phyloP scores from a whole-genome alignment of 2,797 vertebrate species.

The Neoniphon sammara region DNA sequence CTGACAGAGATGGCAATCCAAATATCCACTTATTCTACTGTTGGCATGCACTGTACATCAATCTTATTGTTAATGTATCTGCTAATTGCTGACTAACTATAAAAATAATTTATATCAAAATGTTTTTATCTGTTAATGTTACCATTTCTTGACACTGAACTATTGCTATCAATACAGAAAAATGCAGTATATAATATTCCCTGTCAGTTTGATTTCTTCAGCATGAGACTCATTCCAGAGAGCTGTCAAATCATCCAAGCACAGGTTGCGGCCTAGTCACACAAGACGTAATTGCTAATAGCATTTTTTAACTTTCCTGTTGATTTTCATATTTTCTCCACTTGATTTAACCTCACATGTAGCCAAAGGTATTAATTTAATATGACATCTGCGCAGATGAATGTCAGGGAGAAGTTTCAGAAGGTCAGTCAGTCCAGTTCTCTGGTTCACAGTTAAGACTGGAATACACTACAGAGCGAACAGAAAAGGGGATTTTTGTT shows the following conservation, averaged over 20 bases:
- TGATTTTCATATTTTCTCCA: constrained; percentile 8
- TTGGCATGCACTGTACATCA: no score
- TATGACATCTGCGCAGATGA: not conserved
- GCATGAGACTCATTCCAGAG: no score
- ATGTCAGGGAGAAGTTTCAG: constrained; percentile 7
- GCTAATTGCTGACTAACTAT: no score
- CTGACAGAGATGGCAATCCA: no score
- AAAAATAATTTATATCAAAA: no score
- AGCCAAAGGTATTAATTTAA: constrained; percentile 44
- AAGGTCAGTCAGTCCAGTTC: constrained; percentile 25
- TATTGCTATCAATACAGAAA: no score
- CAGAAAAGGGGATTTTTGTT: not conserved
- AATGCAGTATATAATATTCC: no score
- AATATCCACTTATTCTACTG: no score
- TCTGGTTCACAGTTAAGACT: not conserved
- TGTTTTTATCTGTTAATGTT: no score
- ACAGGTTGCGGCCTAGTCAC: not conserved
- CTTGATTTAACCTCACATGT: constrained; percentile 28
- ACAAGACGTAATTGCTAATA: constrained; percentile 44
- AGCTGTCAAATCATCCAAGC: not conserved
- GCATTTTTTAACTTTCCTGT: constrained; percentile 30
- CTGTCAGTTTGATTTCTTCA: no score
- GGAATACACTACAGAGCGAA: not conserved
- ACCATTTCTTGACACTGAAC: no score
- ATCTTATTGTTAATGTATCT: no score